Conservation (phyloP, 2,797 vertebrate genomes). For the Hoplostethus atlanticus region DNA sequence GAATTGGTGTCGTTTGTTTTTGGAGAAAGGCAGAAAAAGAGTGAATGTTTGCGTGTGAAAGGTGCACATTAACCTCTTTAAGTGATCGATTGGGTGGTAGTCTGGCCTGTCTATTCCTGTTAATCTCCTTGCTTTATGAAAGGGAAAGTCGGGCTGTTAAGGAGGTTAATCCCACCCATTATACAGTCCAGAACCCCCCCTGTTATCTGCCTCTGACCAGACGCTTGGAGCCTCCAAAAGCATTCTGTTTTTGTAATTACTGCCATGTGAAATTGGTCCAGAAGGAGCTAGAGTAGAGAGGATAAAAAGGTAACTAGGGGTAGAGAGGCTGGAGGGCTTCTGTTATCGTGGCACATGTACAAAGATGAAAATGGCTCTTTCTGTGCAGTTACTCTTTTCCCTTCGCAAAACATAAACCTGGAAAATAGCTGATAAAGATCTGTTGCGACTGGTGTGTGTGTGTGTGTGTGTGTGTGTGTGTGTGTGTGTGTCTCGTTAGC, state of each 20-base stretch:
- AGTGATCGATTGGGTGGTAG: not conserved
- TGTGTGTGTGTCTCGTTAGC: not conserved
- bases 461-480: too few species aligned
- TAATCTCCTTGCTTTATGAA: constrained; percentile 9
- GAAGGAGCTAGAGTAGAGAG: constrained; percentile 11
- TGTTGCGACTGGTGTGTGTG: not conserved
- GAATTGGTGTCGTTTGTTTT: not conserved
- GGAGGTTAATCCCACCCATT: constrained; percentile 64
- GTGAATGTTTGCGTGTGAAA: not conserved
- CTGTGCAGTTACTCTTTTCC: constrained; percentile 7
- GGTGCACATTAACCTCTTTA: not conserved
- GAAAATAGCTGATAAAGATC: constrained; percentile 17
- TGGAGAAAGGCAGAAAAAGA: not conserved
- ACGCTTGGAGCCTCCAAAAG: constrained; percentile 49
- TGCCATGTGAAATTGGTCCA: constrained; percentile 57
- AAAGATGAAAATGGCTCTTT: constrained; percentile 29
- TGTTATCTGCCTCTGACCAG: constrained; percentile 68
- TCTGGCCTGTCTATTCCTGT: constrained; percentile 5
- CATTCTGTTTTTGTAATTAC: constrained; percentile 68
- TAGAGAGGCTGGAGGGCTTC: constrained; percentile 25
- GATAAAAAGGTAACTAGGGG: constrained; percentile 37
- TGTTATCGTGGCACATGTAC: constrained; percentile 29
- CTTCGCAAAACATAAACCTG: constrained; percentile 12
- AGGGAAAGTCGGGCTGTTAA: constrained; percentile 27
- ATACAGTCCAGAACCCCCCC: constrained; percentile 50